Evolutionary conservation across 2,113 vertebrate species (phyloP), one percentile per base, ranked within the genome.

Genomic region (Nesogale talazaci): DNA sequence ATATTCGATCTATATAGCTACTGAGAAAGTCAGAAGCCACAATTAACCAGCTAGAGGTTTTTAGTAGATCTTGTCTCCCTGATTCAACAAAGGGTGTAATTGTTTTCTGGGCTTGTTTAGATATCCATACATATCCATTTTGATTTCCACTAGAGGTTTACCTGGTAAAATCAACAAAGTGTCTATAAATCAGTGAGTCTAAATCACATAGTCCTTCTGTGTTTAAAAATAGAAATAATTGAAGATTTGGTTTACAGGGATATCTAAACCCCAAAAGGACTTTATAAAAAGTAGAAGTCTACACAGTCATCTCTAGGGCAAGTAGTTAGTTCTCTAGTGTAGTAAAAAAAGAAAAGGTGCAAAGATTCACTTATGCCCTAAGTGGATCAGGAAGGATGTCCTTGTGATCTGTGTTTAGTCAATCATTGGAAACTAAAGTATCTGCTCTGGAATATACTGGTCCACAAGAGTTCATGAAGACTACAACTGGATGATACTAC

Each of bases 61-160:
- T n/a, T 19, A 59, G 1, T 70, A 67, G 4, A 12, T 59, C 3
- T 42, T 2, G 9, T 56, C 7, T 59, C 9, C 8, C 14, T 16
- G 1, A 15, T 40, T 76, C 31, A 59, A 15, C 23, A 38, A 38
- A 0, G 38, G 56, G 17, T 17, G 2, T 0, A 69, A 38, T 3
- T 52, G 34, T 7, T 76, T 69, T 79, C 83, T 69, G 31, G 11
- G 34, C 27, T 83, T 14, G 61, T 46, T 1, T 4, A 46, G 46
- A 40, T 63, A 76, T 2, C 19, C 56, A 31, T 57, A 22, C 1
- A 34, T 77, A 17, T 81, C 76, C 11, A 20, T 91, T 83, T 84
- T 70, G 20, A 81, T 79, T 79, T 6, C 20, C 3, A 25, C 20
- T 65, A 46, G 14, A 83, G 31, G 42, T 46, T 9, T 42, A 57